Evolutionary conservation across 2,888 invertebrate species (phyloP), one percentile per base, ranked within the genome.

Genomic region (Netelia inedita): DNA sequence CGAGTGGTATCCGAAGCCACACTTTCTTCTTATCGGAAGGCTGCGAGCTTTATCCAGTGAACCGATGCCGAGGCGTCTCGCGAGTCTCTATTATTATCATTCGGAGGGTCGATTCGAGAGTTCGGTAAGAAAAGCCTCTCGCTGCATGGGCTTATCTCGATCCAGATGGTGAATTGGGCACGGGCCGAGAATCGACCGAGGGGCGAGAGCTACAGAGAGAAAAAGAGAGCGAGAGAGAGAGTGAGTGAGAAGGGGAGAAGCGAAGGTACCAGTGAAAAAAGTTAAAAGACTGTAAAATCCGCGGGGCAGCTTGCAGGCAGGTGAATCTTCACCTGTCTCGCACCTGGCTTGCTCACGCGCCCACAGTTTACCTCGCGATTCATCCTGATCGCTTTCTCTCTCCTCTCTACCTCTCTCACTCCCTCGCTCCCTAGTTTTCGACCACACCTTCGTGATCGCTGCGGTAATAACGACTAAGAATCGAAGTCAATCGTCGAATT

Each of bases 271-370:
- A 61, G 23, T 41, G 23, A 46, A 78, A 53, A 59, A 55, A 35
- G 43, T 53, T 35, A 75, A 16, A 50, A 73, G 41, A 53, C 28
- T 68, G 16, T 87, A 21, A 19, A 53, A 16, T 19, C 57, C 74
- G 21, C 65, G 75, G 84, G 79, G 90, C 93, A 92, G 92, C 91
- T 92, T 93, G 92, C 89, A 87, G 86, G 90, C 93, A 93, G 93
- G 93, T 93, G 93, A 90, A 85, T 80, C 79, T 75, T 89, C 92
- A 93, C 92, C 93, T 93, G 93, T 90, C 89, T 88, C 65, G 90
- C 93, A 93, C 88, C 93, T 93, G 93, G 90, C 89, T 46, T 41
- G 14, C 66, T 53, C 69, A 69, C 35, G 65, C 73, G 76, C 63
- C 78, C 19, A 69, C 53, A 61, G 74, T 59, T 68, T 69, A 55